A percentile compares a stretch with the other conserved stretches of the same genome.
Evolutionary conservation across 2,113 vertebrate species (phyloP).

Genomic region (Cyanoramphus novaezelandiae): DNA sequence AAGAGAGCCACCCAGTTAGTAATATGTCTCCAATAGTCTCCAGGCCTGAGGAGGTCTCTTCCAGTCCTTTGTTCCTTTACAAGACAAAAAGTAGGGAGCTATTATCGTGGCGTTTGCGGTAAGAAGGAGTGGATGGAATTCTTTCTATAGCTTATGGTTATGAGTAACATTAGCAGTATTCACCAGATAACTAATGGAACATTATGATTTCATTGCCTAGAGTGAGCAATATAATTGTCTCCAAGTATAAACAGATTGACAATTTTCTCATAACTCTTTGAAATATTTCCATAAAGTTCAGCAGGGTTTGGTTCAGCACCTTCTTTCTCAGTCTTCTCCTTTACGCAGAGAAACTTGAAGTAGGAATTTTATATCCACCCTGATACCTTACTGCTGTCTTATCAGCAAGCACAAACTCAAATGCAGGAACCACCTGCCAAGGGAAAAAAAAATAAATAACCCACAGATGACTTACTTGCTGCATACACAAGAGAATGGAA

Average conservation of each 20-base stretch:
- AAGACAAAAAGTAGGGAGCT: background rate
- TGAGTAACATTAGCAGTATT: background rate
- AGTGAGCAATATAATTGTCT: background rate
- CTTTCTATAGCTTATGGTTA: background rate
- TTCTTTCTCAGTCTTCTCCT: background rate
- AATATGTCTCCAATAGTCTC: background rate
- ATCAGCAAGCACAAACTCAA: background rate
- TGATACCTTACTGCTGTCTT: background rate
- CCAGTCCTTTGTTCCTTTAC: background rate
- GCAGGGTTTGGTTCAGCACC: background rate
- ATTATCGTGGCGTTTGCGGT: background rate
- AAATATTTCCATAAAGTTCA: background rate
- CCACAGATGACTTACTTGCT: background rate
- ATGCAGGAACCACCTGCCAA: background rate
- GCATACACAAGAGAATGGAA: background rate
- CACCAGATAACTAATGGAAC: background rate
- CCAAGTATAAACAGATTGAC: background rate
- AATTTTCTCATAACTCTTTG: background rate
- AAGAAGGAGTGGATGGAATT: background rate
- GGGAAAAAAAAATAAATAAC: background rate
- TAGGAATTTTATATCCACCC: fast-evolving
- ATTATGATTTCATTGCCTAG: background rate
- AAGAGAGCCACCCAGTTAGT: background rate
- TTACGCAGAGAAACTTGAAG: background rate
- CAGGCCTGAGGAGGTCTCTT: background rate